Percentiles rank a stretch among this genome's conserved stretches.
These are phyloP conservation scores for Albula goreensis DNA, from an alignment of 2,113 vertebrate species.

Conservation along the genomic window DNA sequence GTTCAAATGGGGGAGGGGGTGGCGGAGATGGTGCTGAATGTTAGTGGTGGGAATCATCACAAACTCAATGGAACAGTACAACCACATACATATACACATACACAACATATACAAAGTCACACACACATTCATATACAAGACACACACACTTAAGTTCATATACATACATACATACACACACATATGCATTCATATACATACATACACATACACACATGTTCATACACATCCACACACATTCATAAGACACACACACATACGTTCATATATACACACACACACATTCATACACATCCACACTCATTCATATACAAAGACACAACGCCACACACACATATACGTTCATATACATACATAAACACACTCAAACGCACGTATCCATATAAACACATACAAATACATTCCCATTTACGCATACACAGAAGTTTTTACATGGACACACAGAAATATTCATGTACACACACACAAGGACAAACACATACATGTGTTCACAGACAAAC, in stretches of 20 bases:
- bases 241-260: too few species aligned
- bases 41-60: conserved; percentile 10
- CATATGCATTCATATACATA: neutral
- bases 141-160: conserved; percentile 4
- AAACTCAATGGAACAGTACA: conserved; percentile 21
- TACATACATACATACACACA: conserved; percentile 38
- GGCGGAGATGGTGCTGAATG: neutral
- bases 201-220: neutral
- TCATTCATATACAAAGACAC: too few species aligned
- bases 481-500: too few species aligned
- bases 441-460: neutral
- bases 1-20: conserved; percentile 19
- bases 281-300: neutral
- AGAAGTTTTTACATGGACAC: conserved; percentile 22
- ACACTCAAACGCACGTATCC: neutral
- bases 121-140: neutral
- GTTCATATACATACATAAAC: conserved; percentile 14
- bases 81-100: conserved; percentile 22
- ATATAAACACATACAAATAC: neutral
- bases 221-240: too few species aligned
- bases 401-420: conserved; percentile 26
- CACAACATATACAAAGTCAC: conserved; percentile 2
- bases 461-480: neutral
- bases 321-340: conserved; percentile 10
- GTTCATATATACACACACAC: too few species aligned